Evolutionary conservation across 2,113 vertebrate genomes (phyloP), one percentile per base, ranked within the genome.

Genomic region (Seriola dumerili): DNA sequence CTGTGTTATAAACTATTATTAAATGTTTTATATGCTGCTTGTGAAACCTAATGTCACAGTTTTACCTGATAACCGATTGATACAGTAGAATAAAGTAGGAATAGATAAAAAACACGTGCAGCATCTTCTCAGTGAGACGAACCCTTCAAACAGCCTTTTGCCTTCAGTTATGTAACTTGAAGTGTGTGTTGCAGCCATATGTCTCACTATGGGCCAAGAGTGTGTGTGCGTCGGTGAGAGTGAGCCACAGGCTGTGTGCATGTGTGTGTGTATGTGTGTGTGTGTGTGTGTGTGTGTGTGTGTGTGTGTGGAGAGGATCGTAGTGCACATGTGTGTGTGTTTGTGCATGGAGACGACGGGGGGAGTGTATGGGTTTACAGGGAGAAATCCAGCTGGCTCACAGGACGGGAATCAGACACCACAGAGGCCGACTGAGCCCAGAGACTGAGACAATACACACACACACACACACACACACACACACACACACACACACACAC

Each of bases 401-500:
- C 80, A 91, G 66, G 78, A 88, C 5, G 19, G 79, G 71, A 88
- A 93, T 84, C 78, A 87, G 91, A 93, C 90, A 83, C 90, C 86
- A 48, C 55, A 77, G 67, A 80, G 75, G 19, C 74, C 59, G 34
- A 54, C 74, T 50, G 71, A 72, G 80, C 58, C 84, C 72, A 25
- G 71, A 79, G 86, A 67, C 80, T 79, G 59, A 75, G 55, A 72
- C 83, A 66, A 42, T 0, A 74, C 74, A 79, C 66, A 76, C 75
- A 68, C 72, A 63, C 62, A 57, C 68, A 73, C 57, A 67, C 61
- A 76, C 71, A 67, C 62, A 81, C 72, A 77, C 44, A 73, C 71
- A 76, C 58, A 58, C 54, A 64, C 48, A 75, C 59, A 77, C 25
- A 75, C 64, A 62, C 25, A 25, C 25, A 25, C 25, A 29, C 29